A percentile compares a stretch with the other conserved stretches of the same genome.
Evolutionary conservation across 2,888 invertebrate genomes (phyloP).

Genomic region (Andrena dorsata): DNA sequence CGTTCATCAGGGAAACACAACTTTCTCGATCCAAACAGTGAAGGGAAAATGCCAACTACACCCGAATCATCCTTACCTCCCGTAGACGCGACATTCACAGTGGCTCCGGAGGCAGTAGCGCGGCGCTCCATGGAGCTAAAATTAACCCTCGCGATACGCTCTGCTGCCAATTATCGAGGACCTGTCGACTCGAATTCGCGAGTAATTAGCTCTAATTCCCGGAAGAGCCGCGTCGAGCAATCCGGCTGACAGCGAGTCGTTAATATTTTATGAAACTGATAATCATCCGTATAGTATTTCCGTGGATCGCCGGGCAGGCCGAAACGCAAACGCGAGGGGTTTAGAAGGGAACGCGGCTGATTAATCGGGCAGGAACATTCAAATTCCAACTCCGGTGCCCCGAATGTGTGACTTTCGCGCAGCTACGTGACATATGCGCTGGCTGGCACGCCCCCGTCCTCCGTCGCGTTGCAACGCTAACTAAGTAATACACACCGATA

Average conservation of each 20-base stretch:
- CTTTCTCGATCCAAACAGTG: too few relatives aligned
- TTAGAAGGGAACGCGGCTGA: conserved; percentile 17
- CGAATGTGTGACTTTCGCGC: conserved; percentile 41
- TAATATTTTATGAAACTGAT: conserved; percentile 43
- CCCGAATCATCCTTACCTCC: too few relatives aligned
- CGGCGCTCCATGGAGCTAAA: neutral
- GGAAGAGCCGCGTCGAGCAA: conserved; percentile 3
- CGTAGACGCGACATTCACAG: too few relatives aligned
- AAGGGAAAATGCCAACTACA: too few relatives aligned
- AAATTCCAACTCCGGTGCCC: conserved; percentile 30
- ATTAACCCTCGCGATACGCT: neutral
- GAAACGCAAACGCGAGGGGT: neutral
- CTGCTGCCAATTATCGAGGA: conserved; percentile 31
- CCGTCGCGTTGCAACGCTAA: conserved; percentile 38
- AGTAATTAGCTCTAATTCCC: conserved; percentile 28
- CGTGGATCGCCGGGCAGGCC: neutral
- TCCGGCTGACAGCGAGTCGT: neutral
- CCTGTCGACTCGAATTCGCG: conserved; percentile 20
- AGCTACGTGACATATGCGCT: conserved; percentile 35
- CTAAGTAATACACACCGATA: conserved; percentile 60
- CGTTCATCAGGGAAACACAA: too few relatives aligned
- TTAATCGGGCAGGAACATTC: conserved; percentile 42
- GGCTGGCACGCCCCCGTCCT: conserved; percentile 11
- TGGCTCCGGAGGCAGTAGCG: too few relatives aligned
- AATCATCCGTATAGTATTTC: conserved; percentile 19